phyloP scores from a whole-genome alignment of 2,113 vertebrate genomes.

The Pontoporia blainvillei region DNA sequence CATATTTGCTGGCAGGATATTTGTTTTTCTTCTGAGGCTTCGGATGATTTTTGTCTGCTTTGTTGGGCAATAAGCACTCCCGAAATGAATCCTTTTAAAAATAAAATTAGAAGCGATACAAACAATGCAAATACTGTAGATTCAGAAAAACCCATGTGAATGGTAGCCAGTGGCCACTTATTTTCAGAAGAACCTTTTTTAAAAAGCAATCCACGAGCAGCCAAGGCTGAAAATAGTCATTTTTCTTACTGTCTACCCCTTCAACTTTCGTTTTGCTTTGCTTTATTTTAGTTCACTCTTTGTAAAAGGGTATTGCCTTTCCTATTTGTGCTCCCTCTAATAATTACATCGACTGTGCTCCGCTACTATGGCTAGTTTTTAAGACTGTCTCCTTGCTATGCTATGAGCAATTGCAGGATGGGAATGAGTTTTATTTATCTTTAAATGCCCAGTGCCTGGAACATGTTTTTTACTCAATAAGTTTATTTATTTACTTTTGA shows the following conservation, averaged over 20 bases:
- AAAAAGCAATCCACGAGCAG: not conserved
- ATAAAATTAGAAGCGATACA: not conserved
- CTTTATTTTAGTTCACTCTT: not conserved
- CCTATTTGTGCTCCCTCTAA: not conserved
- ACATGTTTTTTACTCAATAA: not conserved
- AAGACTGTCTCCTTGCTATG: not conserved
- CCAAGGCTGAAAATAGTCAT: not conserved
- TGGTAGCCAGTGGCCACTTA: not conserved
- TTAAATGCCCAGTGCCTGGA: not conserved
- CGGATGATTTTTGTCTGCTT: not conserved
- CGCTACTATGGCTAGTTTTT: not conserved
- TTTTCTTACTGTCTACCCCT: not conserved
- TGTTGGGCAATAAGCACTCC: not conserved
- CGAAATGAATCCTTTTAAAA: slow-evolving; percentile 6
- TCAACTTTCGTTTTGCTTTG: not conserved
- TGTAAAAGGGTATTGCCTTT: not conserved
- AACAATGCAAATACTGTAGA: not conserved
- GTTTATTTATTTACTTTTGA: slow-evolving; percentile 28
- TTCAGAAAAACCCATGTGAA: not conserved
- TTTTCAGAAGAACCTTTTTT: not conserved
- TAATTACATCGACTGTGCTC: too few species aligned
- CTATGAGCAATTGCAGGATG: not conserved
- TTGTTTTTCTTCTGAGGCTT: not conserved
- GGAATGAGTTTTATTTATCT: not conserved
- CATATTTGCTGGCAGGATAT: not conserved